phyloP scores from a whole-genome alignment of 2,797 vertebrate species.

The Crocodylus rhombifer region DNA sequence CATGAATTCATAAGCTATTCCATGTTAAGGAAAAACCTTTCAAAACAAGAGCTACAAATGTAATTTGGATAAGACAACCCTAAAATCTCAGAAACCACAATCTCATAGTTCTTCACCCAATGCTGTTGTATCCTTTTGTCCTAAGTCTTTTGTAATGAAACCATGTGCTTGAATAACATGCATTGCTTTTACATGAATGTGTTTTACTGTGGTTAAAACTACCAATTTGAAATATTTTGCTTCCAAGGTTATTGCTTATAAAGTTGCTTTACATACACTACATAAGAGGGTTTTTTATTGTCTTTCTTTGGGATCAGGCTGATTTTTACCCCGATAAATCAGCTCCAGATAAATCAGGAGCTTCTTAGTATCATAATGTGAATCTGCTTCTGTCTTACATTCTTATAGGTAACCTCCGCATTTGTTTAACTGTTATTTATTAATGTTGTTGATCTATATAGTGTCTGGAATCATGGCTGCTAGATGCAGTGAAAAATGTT shows the following conservation, averaged over 20 bases:
- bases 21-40: neutral
- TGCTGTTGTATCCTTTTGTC: neutral
- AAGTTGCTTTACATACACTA: neutral
- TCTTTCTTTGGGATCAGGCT: neutral
- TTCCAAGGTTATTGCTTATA: neutral
- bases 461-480: neutral
- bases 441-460: neutral
- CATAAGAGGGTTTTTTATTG: neutral
- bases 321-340: neutral
- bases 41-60: neutral
- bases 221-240: neutral
- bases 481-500: neutral
- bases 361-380: neutral
- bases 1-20: neutral
- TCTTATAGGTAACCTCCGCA: neutral
- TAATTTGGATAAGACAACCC: neutral
- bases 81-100: neutral
- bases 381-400: neutral
- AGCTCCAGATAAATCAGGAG: neutral
- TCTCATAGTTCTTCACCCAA: neutral
- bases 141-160: neutral
- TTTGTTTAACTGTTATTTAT: neutral
- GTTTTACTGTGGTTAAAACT: slow-evolving; percentile 10
- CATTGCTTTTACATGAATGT: neutral
- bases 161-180: neutral